Base-by-base conservation (phyloP, 2,113 vertebrate species). In the Phalacrocorax aristotelis region DNA sequence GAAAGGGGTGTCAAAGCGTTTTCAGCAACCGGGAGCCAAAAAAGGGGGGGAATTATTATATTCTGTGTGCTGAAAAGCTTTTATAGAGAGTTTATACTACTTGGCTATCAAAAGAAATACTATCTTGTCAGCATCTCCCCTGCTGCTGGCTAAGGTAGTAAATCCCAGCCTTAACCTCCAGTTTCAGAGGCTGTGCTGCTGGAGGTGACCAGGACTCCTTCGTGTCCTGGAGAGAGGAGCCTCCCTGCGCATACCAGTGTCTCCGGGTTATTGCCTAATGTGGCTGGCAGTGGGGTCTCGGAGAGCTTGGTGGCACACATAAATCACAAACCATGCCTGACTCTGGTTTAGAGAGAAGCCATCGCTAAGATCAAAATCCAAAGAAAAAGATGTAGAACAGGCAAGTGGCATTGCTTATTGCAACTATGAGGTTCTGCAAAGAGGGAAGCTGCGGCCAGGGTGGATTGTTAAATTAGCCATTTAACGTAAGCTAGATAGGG, bases 231-330 rank as follows among this genome's bases (percentile, higher is more conserved):
- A n/a, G 25, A 18, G n/a, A 23, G 51, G 13, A 58, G 22, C 32
- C 34, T 19, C 44, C 44, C 13, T 4, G 4, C 22, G 1, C 8
- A 3, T 2, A 4, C 27, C 36, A 1, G 11, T 1, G 0, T 26
- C 36, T 12, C 29, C 7, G 46, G 14, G 61, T 54, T 32, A 11
- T 7, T 49, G 58, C 34, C 46, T 9, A 7, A 4, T 2, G 1
- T 8, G 18, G 40, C 70, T 57, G 62, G 55, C 36, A 3, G 15
- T 3, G 32, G 36, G 11, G 4, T 51, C 36, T 19, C 49, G 4
- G 5, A 38, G 32, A 46, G 11, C 57, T 38, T 4, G 0, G 22
- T 19, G 26, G n/a, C 23, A 27, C 13, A 38, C 32, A 2, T 29
- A 18, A 76, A 44, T 44, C 26, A 48, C 69, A 34, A 21, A 34